These are phyloP conservation scores for Geodia barretti DNA, from an alignment of 37 sponge, comb jelly and placozoan genomes.

Conservation along the genomic window DNA sequence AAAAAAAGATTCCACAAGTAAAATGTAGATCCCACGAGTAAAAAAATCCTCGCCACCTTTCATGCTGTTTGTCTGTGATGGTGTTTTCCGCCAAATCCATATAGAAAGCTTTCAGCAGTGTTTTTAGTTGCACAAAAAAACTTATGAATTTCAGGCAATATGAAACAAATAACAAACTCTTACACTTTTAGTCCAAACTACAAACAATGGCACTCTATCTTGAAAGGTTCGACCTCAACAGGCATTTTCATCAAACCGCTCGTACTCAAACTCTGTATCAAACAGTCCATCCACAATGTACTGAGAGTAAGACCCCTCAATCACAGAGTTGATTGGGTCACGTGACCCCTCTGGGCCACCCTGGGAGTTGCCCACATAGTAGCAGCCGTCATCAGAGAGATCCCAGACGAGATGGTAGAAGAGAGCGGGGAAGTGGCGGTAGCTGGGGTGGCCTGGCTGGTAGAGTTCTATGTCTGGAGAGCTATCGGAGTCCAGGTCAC, in stretches of 20 bases:
- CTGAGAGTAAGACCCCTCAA: constrained; percentile 55
- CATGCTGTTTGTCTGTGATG: too few relatives aligned
- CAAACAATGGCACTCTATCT: too few relatives aligned
- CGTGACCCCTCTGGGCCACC: constrained; percentile 46
- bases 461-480: background rate
- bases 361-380: constrained; percentile 69
- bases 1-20: too few relatives aligned
- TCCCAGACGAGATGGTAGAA: constrained; percentile 61
- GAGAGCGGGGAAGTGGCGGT: constrained; percentile 47
- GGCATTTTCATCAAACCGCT: constrained; percentile 22
- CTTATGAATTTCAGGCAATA: too few relatives aligned
- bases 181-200: too few relatives aligned
- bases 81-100: too few relatives aligned
- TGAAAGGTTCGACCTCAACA: too few relatives aligned
- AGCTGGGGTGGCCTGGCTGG: background rate
- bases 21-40: too few relatives aligned
- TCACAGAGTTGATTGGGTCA: constrained; percentile 42
- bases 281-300: constrained; percentile 37
- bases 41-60: too few relatives aligned
- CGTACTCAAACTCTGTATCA: constrained; percentile 28
- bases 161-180: too few relatives aligned
- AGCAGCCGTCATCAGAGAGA: constrained; percentile 37
- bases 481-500: background rate
- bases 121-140: too few relatives aligned
- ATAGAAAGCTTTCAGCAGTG: too few relatives aligned